Evolutionary conservation across 37 sponge, comb jelly and placozoan genomes (phyloP).

Genomic region (Petrosia ficiformis): DNA sequence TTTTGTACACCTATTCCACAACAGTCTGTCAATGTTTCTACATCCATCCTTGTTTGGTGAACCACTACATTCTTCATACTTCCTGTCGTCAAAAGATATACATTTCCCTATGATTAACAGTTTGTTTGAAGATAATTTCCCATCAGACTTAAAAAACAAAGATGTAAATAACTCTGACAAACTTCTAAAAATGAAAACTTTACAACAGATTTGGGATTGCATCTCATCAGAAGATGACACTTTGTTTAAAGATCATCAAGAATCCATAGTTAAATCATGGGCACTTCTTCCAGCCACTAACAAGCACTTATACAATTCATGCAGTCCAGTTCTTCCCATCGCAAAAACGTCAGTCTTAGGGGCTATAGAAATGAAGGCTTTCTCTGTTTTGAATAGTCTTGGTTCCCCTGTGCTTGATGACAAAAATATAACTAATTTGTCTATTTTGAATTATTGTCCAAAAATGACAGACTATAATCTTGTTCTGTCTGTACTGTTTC

Average conservation of each 20-base stretch:
- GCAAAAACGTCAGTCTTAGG: too few species aligned
- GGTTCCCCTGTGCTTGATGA: neutral
- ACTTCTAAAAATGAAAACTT: neutral
- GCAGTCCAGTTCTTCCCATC: too few species aligned
- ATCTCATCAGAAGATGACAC: constrained; percentile 2
- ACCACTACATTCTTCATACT: too few species aligned
- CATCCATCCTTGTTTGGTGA: too few species aligned
- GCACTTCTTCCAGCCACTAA: constrained; percentile 5
- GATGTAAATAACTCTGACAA: too few species aligned
- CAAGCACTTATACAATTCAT: constrained; percentile 4
- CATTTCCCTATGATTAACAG: too few species aligned
- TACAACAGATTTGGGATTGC: constrained; percentile 8
- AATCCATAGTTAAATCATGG: constrained; percentile 12
- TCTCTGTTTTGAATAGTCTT: neutral
- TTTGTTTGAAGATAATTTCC: too few species aligned
- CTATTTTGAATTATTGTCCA: too few species aligned
- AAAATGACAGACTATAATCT: too few species aligned
- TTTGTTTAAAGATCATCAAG: constrained; percentile 9
- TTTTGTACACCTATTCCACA: constrained; percentile 4
- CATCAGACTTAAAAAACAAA: constrained; percentile 13
- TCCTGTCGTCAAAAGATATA: too few species aligned
- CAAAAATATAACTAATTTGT: too few species aligned
- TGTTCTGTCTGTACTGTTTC: neutral
- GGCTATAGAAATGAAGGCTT: too few species aligned
- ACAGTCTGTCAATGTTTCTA: constrained; percentile 2